These are phyloP conservation scores for Chelidonichthys spinosus DNA, from an alignment of 2,797 vertebrate species.

Conservation along the genomic window DNA sequence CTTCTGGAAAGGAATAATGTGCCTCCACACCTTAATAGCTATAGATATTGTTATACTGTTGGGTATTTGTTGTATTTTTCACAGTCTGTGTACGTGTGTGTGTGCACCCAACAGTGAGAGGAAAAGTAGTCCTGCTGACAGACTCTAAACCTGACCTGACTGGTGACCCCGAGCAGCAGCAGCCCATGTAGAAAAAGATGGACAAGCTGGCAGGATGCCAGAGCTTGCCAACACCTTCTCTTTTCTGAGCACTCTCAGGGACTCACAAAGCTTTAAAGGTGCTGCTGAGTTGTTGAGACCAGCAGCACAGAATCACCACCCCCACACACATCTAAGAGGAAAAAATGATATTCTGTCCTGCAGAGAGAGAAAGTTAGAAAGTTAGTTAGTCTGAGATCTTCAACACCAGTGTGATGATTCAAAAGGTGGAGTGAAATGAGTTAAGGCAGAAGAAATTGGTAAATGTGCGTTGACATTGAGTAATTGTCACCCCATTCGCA, in stretches of 20 bases:
- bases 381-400: slow-evolving; percentile 59
- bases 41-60: slow-evolving; percentile 41
- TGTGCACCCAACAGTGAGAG: slow-evolving; percentile 65
- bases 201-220: slow-evolving; percentile 75
- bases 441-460: slow-evolving; percentile 29
- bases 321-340: slow-evolving; percentile 54
- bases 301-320: slow-evolving; percentile 54
- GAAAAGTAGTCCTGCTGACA: slow-evolving; percentile 68
- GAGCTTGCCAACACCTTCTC: slow-evolving; percentile 68
- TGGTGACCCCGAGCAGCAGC: slow-evolving; percentile 73
- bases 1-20: slow-evolving; percentile 22
- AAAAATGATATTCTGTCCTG: slow-evolving; percentile 54
- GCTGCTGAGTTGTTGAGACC: slow-evolving; percentile 64
- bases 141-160: slow-evolving; percentile 76
- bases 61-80: slow-evolving; percentile 49
- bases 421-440: slow-evolving; percentile 51
- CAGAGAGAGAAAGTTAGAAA: slow-evolving; percentile 62
- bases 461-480: slow-evolving; percentile 41
- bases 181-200: slow-evolving; percentile 72
- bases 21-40: slow-evolving; percentile 12
- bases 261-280: slow-evolving; percentile 69
- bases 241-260: slow-evolving; percentile 64
- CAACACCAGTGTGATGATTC: slow-evolving; percentile 54
- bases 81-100: slow-evolving; percentile 46
- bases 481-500: slow-evolving; percentile 14